Percentiles rank a stretch among this genome's conserved stretches.
Conservation (phyloP, 2,113 vertebrate species). For the Ammodytes marinus region DNA sequence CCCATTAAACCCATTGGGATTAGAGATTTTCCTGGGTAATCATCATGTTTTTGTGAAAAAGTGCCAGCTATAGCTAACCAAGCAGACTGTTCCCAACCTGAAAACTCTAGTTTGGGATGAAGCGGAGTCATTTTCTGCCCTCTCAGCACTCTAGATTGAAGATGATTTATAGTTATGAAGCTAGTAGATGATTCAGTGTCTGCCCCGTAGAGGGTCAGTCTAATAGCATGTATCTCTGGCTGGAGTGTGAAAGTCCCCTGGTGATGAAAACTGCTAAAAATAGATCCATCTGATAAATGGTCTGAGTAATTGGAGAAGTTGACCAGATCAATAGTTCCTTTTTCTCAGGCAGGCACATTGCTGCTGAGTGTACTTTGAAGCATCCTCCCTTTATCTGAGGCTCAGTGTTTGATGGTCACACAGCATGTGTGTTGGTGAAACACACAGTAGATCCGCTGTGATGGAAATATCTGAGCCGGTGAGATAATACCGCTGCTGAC, state of each 20-base stretch:
- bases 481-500: slow-evolving; percentile 41
- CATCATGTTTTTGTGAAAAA: slow-evolving; percentile 52
- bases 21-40: slow-evolving; percentile 61
- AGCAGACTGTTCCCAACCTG: slow-evolving; percentile 30
- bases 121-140: background rate
- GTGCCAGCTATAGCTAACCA: slow-evolving; percentile 38
- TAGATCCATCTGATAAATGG: slow-evolving; percentile 22
- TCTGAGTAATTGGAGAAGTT: slow-evolving; percentile 44
- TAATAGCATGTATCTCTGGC: background rate
- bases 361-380: slow-evolving; percentile 58
- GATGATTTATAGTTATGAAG: slow-evolving; percentile 1
- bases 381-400: slow-evolving; percentile 11
- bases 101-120: slow-evolving; percentile 34
- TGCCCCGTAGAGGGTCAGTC: background rate
- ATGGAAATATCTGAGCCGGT: slow-evolving; percentile 57
- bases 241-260: background rate
- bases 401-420: slow-evolving; percentile 8
- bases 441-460: slow-evolving; percentile 47
- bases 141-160: background rate
- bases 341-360: slow-evolving; percentile 36
- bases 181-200: background rate
- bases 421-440: slow-evolving; percentile 17
- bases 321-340: slow-evolving; percentile 57
- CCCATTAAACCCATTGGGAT: slow-evolving; percentile 67
- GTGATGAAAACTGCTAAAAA: slow-evolving; percentile 36